Evolutionary conservation across 2,797 vertebrate genomes (phyloP), one percentile per base, ranked within the genome.

Genomic region (Lacerta viridis): DNA sequence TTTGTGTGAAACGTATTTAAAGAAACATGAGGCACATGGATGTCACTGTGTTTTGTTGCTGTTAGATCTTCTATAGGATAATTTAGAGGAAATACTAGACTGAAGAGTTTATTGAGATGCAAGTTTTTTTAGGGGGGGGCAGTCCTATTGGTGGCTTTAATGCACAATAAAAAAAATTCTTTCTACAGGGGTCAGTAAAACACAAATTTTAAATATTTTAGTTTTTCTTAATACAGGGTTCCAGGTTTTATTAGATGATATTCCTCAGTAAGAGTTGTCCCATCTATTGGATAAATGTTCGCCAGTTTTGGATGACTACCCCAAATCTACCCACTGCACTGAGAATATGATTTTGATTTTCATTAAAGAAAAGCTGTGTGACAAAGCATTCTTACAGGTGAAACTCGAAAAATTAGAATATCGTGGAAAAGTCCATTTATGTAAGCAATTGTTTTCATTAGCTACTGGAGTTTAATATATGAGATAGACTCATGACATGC

Each of bases 1-100:
- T 92, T 93, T 90, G 80, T 84, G 88, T 90, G 90, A 95, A 91
- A 90, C 64, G 64, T 76, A 84, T 83, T 89, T 89, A 77, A 90
- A 89, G 33, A 92, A 88, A 43, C 69, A 0, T 59, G 87, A 90
- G 88, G 91, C 90, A 50, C 84, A 87, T 86, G 91, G 87, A 50
- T 91, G 85, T 89, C 87, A 78, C 74, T 74, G 4, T 46, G 41
- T 93, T 95, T 92, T 83, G 13, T 74, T 8, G 82, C 50, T 55
- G 8, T 15, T 20, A 78, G 0, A 0, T 68, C 80, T 84, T 46
- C 17, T 69, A 8, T 55, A 72, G 41, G 23, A 29, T 83, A 76
- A 68, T 88, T 90, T 6, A 55, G 59, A 79, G 55, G 74, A 87
- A 88, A 87, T 50, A 80, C 72, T 39, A n/a, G 5, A 83, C 71